Evolutionary conservation across 2,888 invertebrate genomes (phyloP), one percentile per base, ranked within the genome.

Genomic region (Eristalis tenax): DNA sequence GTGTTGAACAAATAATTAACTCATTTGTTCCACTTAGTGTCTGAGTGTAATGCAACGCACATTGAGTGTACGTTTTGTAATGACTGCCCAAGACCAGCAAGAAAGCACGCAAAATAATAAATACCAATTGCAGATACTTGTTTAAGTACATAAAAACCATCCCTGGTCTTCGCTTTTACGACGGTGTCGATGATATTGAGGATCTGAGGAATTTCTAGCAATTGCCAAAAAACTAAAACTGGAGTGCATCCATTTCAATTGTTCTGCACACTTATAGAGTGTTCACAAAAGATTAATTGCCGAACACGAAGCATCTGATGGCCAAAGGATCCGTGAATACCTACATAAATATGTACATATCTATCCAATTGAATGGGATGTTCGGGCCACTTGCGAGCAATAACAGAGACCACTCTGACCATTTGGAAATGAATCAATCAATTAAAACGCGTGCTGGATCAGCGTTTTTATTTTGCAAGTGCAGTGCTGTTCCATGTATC

Each of bases 361-460:
- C 38, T 50, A 56, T 38, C 57, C 59, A 26, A 66, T 61, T 71
- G 70, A 57, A 26, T 78, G 22, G 11, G 38, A 65, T 11, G 38
- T 38, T 57, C n/a, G 23, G 35, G 32, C 23, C 57, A 57, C 28
- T 61, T 61, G 68, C 70, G 63, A 32, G 50, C 50, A 50, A 50
- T 50, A 50, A 50, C 50, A 50, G 18, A 8, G 50, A 50, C 50
- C 50, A 50, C 50, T 50, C 18, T 15, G 22, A 59, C 59, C 18
- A 28, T 13, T 50, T 35, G 35, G 64, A 74, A 83, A 86, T 70
- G 83, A 86, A 83, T 87, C 87, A 83, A 87, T 87, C 87, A 83
- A 87, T 83, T 83, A 83, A 64, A 83, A 87, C 75, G 76, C 83
- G 75, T 80, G 79, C 76, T 73, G 40, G 79, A 75, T 83, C 80